Percentiles rank a stretch among this genome's conserved stretches.
Evolutionary conservation across 2,113 vertebrate genomes (phyloP).

Genomic region (Aix galericulata): DNA sequence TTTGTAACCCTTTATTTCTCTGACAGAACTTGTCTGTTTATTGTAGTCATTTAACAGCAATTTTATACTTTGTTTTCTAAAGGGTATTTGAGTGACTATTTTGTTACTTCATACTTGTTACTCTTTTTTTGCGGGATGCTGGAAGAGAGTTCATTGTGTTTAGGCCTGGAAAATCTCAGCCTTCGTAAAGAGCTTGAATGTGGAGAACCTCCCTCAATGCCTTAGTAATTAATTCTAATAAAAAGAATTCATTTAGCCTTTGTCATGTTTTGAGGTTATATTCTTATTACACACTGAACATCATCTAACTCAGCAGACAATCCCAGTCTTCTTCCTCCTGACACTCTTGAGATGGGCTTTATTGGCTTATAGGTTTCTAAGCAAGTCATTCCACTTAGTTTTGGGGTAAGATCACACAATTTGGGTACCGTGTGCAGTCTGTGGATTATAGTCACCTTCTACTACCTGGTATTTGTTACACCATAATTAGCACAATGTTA

Average conservation of each 20-base stretch:
- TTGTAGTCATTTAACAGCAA: background rate
- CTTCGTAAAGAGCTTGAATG: background rate
- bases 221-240: background rate
- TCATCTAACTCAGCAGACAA: background rate
- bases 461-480: background rate
- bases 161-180: background rate
- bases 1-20: background rate
- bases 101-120: background rate
- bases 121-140: accelerated
- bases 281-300: background rate
- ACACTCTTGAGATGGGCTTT: background rate
- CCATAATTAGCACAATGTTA: background rate
- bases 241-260: accelerated
- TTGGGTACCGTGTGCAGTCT: background rate
- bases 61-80: background rate
- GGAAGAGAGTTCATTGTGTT: background rate
- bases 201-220: background rate
- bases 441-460: background rate
- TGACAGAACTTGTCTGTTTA: background rate
- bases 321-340: background rate
- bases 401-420: background rate
- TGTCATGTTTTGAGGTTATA: background rate
- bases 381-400: background rate
- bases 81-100: background rate
- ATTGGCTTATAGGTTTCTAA: background rate